Evolutionary conservation across 2,797 vertebrate genomes (phyloP).

Genomic region (Dallia pectoralis): DNA sequence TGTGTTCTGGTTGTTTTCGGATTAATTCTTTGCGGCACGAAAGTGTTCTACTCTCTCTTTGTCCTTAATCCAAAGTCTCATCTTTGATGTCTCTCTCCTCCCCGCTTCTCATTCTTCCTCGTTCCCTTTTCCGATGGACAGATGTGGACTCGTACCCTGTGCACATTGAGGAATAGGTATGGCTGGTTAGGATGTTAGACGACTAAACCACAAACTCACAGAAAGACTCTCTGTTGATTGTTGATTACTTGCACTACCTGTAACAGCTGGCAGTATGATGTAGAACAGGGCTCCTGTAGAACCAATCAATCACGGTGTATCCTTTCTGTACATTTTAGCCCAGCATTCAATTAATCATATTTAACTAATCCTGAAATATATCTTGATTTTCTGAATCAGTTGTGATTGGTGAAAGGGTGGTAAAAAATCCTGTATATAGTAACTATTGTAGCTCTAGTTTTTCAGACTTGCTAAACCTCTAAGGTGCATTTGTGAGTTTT

Average conservation of each 20-base stretch:
- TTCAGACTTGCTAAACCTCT: not conserved
- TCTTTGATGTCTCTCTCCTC: slow-evolving; percentile 40
- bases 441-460: not conserved
- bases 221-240: not conserved
- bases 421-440: not conserved
- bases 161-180: slow-evolving; percentile 95
- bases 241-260: not conserved
- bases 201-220: slow-evolving; percentile 19
- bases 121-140: slow-evolving; percentile 81
- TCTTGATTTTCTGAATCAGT: not conserved
- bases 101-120: slow-evolving; percentile 37
- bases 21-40: slow-evolving; percentile 71
- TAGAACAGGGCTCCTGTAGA: not conserved
- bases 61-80: slow-evolving; percentile 43
- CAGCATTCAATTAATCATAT: not conserved
- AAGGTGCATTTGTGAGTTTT: not conserved
- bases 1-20: slow-evolving; percentile 57
- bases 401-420: not conserved
- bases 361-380: not conserved
- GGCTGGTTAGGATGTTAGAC: slow-evolving; percentile 55
- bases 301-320: not conserved
- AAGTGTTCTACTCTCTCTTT: slow-evolving; percentile 64
- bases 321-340: not conserved
- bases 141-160: slow-evolving; percentile 92
- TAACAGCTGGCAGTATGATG: not conserved